Base-by-base conservation (phyloP, 2,888 invertebrate genomes). In the Platycheirus rosarum region DNA sequence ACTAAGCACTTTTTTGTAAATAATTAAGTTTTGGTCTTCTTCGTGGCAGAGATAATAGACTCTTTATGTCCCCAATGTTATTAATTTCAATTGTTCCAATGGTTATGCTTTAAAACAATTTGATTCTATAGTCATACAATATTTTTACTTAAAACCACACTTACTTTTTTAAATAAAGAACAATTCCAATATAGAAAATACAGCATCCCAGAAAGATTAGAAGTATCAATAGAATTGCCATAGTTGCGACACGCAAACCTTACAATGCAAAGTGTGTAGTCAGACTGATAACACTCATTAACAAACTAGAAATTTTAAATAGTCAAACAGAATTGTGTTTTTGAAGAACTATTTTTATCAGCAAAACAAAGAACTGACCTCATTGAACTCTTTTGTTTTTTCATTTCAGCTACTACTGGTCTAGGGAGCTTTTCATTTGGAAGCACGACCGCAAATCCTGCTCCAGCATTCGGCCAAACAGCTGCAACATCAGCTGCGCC, bases 361-460 rank as follows among this genome's bases (percentile, higher is more conserved):
- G 60, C 13, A 16, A 68, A 46, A 68, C 37, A 68, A 62, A 51
- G 16, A 65, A 20, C 7, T 80, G 44, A 65, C 42, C 69, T 51
- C 1, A 40, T 32, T 70, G 57, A 80, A 63, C 74, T 32, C 2
- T 16, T 32, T 29, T 55, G 16, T 76, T 13, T 44, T 70, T 16
- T 35, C 14, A 65, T 80, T 77, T 49, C 18, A 84, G 85, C 85
- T n/a, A 40, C 82, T n/a, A 91, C 92, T 9, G 87, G 91, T 7
- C 93, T 93, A 87, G 93, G 92, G 3, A 86, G 73, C 13, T 86
- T 88, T 8, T 86, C 90, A 1, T 90, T 91, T 85, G 88, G 87
- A 9, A 76, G 88, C 5, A 86, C 90, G 16, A 85, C 84, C 6
- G 53, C 87, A 4, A 85, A 87, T 32, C 85, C 85, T 14, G 79